Base-by-base conservation (phyloP, 2,888 invertebrate genomes). In the Drosophila macrospina region DNA sequence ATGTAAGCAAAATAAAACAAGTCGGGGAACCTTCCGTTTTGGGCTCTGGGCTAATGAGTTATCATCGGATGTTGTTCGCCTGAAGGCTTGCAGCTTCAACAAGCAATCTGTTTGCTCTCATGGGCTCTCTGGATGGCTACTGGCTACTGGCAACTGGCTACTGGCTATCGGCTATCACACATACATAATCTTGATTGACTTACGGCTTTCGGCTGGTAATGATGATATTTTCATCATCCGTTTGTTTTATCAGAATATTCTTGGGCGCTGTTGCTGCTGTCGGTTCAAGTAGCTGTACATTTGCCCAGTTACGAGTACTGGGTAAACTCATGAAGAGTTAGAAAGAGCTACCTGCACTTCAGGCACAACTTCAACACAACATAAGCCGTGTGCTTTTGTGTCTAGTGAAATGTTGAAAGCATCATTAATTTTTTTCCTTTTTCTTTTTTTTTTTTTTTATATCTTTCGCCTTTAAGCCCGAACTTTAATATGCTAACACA, bases 391-490 rank as follows among this genome's bases (percentile, higher is more conserved):
- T 65, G 69, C 78, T 78, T 75, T 37, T 61, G 69, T 71, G 86
- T 74, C 83, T 86, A 83, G 83, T 84, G 84, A 83, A 83, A 83
- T 83, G 83, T 81, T 84, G 86, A 83, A 83, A 86, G 83, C 86
- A 81, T 83, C 86, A 86, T 83, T 83, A 83, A 84, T 62, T 71
- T 68, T 62, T 64, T 52, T 56, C 63, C 61, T 39, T 20, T 44
- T 68, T 69, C 65, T 54, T 42, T 60, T 62, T 61, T 20, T 16
- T 41, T 24, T 73, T 77, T 73, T 50, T 77, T 60, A 66, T 69
- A 66, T 77, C 69, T 82, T 74, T 78, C 67, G 70, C 62, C 83
- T 79, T 60, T 57, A 70, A 68, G 69, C 62, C 67, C 15, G 34
- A 54, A 69, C 80, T 74, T 78, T 55, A 82, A 82, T 75, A 74